Conservation (phyloP, 2,888 invertebrate genomes). For the Ophion slaviceki region DNA sequence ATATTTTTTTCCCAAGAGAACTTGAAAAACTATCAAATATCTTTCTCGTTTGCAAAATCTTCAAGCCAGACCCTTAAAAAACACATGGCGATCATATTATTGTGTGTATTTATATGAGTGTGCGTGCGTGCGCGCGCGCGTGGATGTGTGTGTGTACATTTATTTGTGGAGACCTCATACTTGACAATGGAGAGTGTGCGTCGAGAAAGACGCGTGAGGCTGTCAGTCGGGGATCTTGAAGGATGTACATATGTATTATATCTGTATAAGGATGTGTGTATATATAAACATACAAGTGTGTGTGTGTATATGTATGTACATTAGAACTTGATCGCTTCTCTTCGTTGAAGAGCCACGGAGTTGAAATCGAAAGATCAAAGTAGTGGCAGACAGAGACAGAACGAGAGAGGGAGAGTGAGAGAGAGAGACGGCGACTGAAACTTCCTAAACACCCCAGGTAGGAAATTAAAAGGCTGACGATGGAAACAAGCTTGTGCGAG, state of each 20-base stretch:
- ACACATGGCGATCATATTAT: no score
- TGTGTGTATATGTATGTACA: not conserved
- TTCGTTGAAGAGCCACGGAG: constrained; percentile 14
- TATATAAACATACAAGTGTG: not conserved
- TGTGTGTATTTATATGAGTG: not conserved
- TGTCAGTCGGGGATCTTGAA: constrained; percentile 24
- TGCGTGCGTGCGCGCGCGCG: not conserved
- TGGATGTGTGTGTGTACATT: not conserved
- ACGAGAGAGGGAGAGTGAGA: constrained; percentile 25
- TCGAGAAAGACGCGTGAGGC: constrained; percentile 33
- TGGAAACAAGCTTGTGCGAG: no score
- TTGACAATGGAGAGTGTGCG: constrained; percentile 1
- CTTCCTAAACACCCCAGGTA: constrained; percentile 60
- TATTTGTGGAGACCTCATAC: not conserved
- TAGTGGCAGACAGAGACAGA: constrained; percentile 21
- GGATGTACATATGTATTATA: not conserved
- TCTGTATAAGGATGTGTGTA: no score
- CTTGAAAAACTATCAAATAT: no score
- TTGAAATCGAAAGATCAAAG: constrained; percentile 28
- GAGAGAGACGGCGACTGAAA: constrained; percentile 26
- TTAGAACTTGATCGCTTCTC: constrained; percentile 19
- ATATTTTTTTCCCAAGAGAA: no score
- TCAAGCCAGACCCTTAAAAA: no score
- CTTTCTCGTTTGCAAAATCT: no score
- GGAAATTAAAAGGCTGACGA: no score